Base-by-base conservation (phyloP, 1,140 invertebrate species). In the Rhyzopertha dominica region DNA sequence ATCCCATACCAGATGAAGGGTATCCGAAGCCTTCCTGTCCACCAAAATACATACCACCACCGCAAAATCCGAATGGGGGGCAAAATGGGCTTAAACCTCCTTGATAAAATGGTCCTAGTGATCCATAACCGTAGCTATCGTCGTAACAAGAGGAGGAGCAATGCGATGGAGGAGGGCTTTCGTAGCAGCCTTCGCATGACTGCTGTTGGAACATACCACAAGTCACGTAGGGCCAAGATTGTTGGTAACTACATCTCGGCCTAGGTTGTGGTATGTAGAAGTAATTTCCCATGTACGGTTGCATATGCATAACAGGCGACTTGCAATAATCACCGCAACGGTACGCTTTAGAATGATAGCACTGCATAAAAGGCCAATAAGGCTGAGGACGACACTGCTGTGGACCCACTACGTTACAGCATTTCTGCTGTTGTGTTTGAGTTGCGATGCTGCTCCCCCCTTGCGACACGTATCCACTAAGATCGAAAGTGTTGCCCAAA, bases 241-340 rank as follows among this genome's bases (percentile, higher is more conserved):
- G 39, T 28, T 57, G 56, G 25, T 62, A 61, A 13, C 41, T 47
- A 32, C 65, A 67, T 43, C 45, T 51, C 1, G 62, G 62, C 47
- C 61, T 52, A 1, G 63, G 62, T 46, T 65, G 62, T 7, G 63
- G 63, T n/a, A 65, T 58, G 45, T 65, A 67, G 3, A 57, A 31
- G 31, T 38, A 19, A 34, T 49, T 20, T 61, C 49, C 31, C 63
- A 64, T 38, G 26, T 56, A 50, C 8, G 46, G 43, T 47, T 65
- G 58, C 14, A 53, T 48, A 32, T 67, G 63, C 4, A 66, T 49
- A 16, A 66, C 56, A 1, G 45, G 23, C 8, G 61, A 37, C 12
- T 30, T 49, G 39, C 65, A 67, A n/a, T 58, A 51, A 1, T 46
- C 31, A 16, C 60, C 54, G 28, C 65, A 67, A 32, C 55, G 45